phyloP scores from a whole-genome alignment of 1,140 invertebrate species.

The Venturia canescens region DNA sequence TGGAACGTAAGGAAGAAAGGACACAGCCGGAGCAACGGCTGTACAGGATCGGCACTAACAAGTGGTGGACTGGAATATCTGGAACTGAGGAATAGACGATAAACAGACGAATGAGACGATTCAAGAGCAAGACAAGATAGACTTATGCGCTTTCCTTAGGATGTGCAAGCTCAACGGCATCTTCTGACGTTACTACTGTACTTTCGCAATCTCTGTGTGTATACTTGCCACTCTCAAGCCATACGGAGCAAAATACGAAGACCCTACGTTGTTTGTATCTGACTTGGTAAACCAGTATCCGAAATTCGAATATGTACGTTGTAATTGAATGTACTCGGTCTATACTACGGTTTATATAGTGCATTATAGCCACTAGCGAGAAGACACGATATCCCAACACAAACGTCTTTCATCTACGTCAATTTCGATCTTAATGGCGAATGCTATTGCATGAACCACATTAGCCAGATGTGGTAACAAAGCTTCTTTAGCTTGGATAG shows the following conservation, averaged over 20 bases:
- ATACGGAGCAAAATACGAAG: not conserved
- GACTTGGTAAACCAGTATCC: not conserved
- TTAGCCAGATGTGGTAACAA: not conserved
- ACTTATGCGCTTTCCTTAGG: conserved; percentile 6
- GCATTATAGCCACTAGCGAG: not conserved
- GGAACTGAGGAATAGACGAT: conserved; percentile 62
- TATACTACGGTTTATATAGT: conserved; percentile 25
- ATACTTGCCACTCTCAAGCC: not conserved
- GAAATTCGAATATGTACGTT: conserved; percentile 56
- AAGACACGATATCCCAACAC: conserved; percentile 46
- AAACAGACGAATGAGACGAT: conserved; percentile 60
- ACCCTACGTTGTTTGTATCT: not conserved
- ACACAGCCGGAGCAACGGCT: not conserved
- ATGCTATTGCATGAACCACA: not conserved
- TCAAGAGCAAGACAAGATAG: conserved; percentile 42
- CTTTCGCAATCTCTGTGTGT: conserved; percentile 43
- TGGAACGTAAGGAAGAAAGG: conserved; percentile 47
- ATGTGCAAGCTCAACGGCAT: conserved; percentile 60
- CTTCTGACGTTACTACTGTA: conserved; percentile 35
- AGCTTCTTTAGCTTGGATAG: not conserved
- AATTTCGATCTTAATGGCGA: conserved; percentile 34
- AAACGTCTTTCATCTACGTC: conserved; percentile 19
- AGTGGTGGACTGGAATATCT: conserved; percentile 53
- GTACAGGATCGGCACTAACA: not conserved
- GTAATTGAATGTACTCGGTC: conserved; percentile 69